Conservation (phyloP, 1,140 invertebrate species). For the Tetranychus cinnabarinus region DNA sequence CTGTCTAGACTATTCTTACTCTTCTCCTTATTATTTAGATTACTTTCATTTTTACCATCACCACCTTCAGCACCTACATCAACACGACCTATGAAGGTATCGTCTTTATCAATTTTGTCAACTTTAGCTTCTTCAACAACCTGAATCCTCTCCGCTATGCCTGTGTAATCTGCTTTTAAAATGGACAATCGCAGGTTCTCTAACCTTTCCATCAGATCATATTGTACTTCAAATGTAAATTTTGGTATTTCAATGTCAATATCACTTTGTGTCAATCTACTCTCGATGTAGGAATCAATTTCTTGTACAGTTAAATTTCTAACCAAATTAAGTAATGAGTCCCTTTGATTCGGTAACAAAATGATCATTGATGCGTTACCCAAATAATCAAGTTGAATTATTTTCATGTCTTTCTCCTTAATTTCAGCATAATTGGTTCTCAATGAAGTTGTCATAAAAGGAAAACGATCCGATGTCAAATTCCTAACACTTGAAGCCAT, state of each 20-base stretch:
- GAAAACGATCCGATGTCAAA: neutral
- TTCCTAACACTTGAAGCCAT: no score
- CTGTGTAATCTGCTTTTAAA: neutral
- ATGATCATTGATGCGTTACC: neutral
- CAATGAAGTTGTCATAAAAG: neutral
- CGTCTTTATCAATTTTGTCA: conserved; percentile 22
- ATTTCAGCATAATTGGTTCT: neutral
- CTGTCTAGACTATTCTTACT: no score
- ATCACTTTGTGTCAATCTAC: neutral
- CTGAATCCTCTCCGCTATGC: conserved; percentile 12
- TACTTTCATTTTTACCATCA: neutral
- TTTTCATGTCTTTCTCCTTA: neutral
- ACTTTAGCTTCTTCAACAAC: conserved; percentile 21
- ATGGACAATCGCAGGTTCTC: neutral
- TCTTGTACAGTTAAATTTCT: neutral
- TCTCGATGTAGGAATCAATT: neutral
- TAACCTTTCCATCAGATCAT: neutral
- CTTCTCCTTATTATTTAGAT: no score
- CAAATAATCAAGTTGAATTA: neutral
- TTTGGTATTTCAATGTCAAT: neutral
- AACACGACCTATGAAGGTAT: conserved; percentile 10
- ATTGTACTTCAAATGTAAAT: neutral
- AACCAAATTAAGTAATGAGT: neutral
- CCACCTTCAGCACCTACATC: no score
- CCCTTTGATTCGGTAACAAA: neutral